A percentile compares a stretch with the other conserved stretches of the same genome.
These are phyloP conservation scores for Sphenopsis melanotis DNA, from an alignment of 2,797 vertebrate species.

Conservation along the genomic window DNA sequence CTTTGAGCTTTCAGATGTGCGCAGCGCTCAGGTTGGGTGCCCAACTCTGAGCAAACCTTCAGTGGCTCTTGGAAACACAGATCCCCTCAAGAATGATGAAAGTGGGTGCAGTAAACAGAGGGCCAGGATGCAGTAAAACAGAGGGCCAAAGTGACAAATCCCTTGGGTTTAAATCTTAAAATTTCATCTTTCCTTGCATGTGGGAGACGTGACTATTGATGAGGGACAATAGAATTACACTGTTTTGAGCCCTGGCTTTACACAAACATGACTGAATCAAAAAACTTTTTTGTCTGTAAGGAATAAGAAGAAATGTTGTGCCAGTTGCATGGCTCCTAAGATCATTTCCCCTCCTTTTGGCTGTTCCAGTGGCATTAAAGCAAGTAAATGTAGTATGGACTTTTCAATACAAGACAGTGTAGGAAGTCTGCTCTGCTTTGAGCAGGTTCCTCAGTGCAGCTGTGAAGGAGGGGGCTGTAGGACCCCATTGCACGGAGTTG, in stretches of 20 bases:
- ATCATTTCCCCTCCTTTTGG: neutral
- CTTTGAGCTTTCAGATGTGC: fast-evolving
- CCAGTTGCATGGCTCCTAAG: neutral
- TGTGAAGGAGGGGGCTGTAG: neutral
- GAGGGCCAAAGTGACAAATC: neutral
- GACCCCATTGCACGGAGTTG: neutral
- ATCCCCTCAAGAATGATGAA: neutral
- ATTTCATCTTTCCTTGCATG: neutral
- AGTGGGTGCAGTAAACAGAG: neutral
- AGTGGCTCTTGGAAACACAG: neutral
- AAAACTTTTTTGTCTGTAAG: neutral
- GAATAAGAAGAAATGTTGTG: neutral
- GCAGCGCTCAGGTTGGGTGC: neutral
- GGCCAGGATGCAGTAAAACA: neutral
- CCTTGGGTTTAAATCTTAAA: neutral
- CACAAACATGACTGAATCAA: neutral
- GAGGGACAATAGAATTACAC: neutral
- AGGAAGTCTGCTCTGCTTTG: neutral
- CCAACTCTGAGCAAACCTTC: neutral
- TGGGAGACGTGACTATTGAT: neutral
- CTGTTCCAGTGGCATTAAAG: neutral
- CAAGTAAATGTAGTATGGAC: neutral
- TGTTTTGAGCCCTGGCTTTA: neutral
- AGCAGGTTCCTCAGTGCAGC: neutral
- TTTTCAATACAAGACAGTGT: neutral